Evolutionary conservation across 1,140 invertebrate species (phyloP).

Genomic region (Euschistus heros): DNA sequence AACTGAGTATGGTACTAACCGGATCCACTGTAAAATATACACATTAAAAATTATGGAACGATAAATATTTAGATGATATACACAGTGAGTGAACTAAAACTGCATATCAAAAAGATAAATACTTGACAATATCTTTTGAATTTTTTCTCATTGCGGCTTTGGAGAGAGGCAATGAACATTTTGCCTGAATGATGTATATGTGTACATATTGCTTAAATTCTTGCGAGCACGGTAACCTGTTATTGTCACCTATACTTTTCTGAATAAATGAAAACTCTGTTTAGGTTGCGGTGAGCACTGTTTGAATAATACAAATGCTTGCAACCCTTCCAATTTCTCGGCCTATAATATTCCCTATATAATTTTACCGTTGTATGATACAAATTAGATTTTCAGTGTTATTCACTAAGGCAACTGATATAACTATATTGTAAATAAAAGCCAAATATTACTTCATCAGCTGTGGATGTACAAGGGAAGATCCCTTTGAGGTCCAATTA

Average conservation of each 20-base stretch:
- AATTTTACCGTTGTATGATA: neutral
- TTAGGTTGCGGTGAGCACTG: neutral
- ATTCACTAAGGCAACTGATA: neutral
- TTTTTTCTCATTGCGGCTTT: neutral
- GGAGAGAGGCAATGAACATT: neutral
- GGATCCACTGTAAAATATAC: neutral
- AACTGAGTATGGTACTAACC: neutral
- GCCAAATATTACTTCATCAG: neutral
- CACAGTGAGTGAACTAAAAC: neutral
- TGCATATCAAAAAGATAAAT: neutral
- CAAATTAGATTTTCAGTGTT: neutral
- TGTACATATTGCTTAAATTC: neutral
- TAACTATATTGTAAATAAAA: neutral
- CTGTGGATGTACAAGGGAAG: neutral
- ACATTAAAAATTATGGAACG: too few relatives aligned
- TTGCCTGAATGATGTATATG: neutral
- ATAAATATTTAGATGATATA: neutral
- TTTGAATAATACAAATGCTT: neutral
- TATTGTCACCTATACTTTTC: neutral
- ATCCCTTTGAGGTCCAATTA: too few relatives aligned
- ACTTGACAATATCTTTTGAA: neutral
- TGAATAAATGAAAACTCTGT: neutral
- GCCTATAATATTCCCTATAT: neutral
- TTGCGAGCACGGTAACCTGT: neutral
- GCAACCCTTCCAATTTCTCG: constrained; percentile 3